These are phyloP conservation scores for Galaxea fascicularis DNA, from an alignment of 92 coral and sea anemone genomes.

Conservation along the genomic window DNA sequence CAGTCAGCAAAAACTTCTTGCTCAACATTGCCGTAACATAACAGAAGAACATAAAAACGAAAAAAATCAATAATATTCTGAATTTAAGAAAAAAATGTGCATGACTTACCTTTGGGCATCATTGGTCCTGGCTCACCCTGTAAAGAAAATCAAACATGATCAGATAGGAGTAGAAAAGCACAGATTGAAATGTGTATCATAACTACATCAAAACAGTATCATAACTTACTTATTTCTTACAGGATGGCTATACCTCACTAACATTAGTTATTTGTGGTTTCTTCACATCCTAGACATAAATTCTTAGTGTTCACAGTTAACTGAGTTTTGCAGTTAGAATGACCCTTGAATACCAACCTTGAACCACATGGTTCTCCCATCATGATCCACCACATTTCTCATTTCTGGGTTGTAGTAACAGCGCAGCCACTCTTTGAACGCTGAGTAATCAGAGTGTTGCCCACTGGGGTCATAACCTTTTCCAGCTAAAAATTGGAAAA, in stretches of 20 bases:
- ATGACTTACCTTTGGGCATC: slow-evolving; percentile 63
- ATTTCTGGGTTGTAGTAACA: slow-evolving; percentile 80
- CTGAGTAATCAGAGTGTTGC: slow-evolving; percentile 70
- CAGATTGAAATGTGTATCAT: no score
- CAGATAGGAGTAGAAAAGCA: background rate
- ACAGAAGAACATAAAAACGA: no score
- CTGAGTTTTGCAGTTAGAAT: background rate
- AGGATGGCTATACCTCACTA: no score
- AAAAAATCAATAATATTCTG: no score
- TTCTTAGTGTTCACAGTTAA: no score
- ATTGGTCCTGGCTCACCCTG: slow-evolving; percentile 74
- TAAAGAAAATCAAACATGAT: background rate
- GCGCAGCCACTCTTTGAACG: slow-evolving; percentile 71
- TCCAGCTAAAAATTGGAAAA: slow-evolving; percentile 61
- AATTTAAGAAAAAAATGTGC: background rate
- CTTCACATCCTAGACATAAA: no score
- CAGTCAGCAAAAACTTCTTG: background rate
- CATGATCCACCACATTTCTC: slow-evolving; percentile 82
- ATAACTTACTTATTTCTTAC: no score
- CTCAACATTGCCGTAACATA: background rate
- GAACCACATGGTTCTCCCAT: slow-evolving; percentile 95
- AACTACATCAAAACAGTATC: no score
- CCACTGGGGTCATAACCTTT: slow-evolving; percentile 89
- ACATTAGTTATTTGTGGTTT: no score
- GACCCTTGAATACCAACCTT: slow-evolving; percentile 51